Evolutionary conservation across 2,797 vertebrate species (phyloP), one percentile per base, ranked within the genome.

Genomic region (Chelonia mydas): DNA sequence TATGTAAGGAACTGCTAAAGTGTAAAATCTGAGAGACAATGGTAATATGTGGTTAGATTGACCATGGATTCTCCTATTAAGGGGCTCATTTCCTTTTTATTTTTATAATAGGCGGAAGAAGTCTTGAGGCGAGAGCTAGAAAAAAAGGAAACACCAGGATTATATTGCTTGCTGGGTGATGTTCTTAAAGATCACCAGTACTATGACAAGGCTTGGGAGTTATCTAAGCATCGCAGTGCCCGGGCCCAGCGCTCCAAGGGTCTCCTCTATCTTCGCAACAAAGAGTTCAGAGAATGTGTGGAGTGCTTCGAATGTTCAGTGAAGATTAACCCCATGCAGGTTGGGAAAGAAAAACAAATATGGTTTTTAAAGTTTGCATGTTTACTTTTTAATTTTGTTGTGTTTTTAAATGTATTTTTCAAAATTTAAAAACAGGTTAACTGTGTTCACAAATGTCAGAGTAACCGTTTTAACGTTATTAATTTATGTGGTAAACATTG

Each of bases 111-210:
- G 99, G 99, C 99, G 0, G 99, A 99, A 97, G 99, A 99, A 98
- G 99, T 99, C 21, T 98, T 99, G 19, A 98, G 98, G 21, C 97
- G 97, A 86, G 99, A 99, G 97, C 85, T 99, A 93, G 98, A 99
- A 97, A 99, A 99, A 97, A 99, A 98, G 96, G 99, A 99, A 97
- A 99, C 98, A 0, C 98, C 99, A 1, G 97, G 96, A 47, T 97
- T 99, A 5, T 99, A 99, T 93, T 99, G 99, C 90, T 98, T 99
- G 47, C 99, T 99, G 33, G 99, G 99, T 10, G 99, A 99, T 91
- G 98, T 99, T 77, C 94, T 99, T 49, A 98, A 98, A 85, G 99
- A 99, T 6, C 99, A 99, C 27, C 98, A 98, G 91, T 99, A 98
- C 95, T 99, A 99, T 0, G 99, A 99, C 90, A 98, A 95, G 80